Evolutionary conservation across 2,113 vertebrate genomes (phyloP), one percentile per base, ranked within the genome.

Genomic region (Dascyllus trimaculatus): DNA sequence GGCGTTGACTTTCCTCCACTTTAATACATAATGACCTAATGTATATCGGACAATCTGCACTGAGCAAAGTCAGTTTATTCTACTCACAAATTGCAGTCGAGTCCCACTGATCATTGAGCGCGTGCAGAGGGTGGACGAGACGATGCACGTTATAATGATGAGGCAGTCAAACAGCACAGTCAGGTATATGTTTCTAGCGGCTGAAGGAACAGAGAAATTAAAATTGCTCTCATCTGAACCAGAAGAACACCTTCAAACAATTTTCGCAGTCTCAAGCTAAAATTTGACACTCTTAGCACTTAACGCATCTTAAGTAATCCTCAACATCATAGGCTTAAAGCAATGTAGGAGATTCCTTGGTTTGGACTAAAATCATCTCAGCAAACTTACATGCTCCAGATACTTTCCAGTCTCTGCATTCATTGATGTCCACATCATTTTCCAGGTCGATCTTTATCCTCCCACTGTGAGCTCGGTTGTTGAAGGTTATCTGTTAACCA

Each of bases 401-500:
- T 68, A 99, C 92, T 13, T 96, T 97, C 96, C 96, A 97, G 74
- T 97, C 96, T 92, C 91, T 95, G 91, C 98, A 99, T 88, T 99
- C 96, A 54, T 93, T 95, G 86, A 99, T 97, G 0, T 95, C 93
- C 78, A 98, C 96, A 22, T 98, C 95, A 0, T 94, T 96, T 82
- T 98, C 96, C 81, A 99, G 92, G 60, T 94, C 94, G 56, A 99
- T 94, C 90, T 95, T 96, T 78, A 99, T 97, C 90, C 95, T 95
- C 88, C 98, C 98, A 64, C 98, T 99, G 85, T 99, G 98, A 63
- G 93, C 97, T 85, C 94, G 94, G 90, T 99, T 99, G 93, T 97
- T 91, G 65, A 98, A 98, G 13, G 92, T 92, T 80, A 99, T 97
- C 98, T 99, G 89, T 82, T 32, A 40, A 67, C 10, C 71, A 77